A percentile compares a stretch with the other conserved stretches of the same genome.
Conservation (phyloP, 2,113 vertebrate genomes). For the Parotia lawesii region DNA sequence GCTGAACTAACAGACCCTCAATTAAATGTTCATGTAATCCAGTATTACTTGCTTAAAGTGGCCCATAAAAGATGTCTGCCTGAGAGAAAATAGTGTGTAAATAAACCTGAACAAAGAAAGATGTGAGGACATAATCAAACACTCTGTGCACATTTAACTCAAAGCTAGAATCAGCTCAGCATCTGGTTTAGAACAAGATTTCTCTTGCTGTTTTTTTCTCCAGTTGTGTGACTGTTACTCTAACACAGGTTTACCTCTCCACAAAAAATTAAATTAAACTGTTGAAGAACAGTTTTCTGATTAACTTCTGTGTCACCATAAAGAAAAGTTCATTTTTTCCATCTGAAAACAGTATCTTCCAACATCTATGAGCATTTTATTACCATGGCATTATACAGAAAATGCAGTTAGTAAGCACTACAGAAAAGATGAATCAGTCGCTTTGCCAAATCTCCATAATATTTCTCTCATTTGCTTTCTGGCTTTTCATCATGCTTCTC, state of each 20-base stretch:
- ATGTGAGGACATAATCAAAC: neutral
- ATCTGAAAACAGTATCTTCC: neutral
- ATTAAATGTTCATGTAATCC: neutral
- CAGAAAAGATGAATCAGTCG: neutral
- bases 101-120: neutral
- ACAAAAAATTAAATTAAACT: neutral
- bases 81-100: neutral
- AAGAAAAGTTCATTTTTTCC: neutral
- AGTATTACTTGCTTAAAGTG: neutral
- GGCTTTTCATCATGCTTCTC: neutral
- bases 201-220: neutral
- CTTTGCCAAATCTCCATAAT: neutral
- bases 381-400: neutral
- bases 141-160: neutral
- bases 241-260: neutral
- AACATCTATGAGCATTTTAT: fast-evolving
- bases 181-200: neutral
- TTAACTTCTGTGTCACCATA: neutral
- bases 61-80: neutral
- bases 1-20: neutral
- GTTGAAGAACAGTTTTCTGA: neutral
- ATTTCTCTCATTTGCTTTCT: neutral
- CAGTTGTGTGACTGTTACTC: neutral
- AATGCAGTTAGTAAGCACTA: neutral
- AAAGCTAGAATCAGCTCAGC: neutral